Conservation (phyloP, 2,888 invertebrate genomes). For the Cantharis rustica region DNA sequence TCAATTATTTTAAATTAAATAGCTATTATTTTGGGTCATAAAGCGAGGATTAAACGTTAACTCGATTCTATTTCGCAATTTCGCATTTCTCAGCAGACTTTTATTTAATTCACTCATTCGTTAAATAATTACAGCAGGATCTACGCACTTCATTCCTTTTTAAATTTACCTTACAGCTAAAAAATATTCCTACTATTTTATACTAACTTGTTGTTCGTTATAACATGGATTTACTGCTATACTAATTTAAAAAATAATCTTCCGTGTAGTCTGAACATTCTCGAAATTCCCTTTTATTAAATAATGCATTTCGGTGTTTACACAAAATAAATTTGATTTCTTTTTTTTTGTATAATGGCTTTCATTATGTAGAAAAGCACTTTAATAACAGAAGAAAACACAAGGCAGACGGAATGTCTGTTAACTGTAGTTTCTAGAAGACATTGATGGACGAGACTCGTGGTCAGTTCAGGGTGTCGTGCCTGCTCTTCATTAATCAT, state of each 20-base stretch:
- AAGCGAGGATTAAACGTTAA: conserved; percentile 6
- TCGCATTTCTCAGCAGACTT: conserved; percentile 4
- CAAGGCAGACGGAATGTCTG: conserved; percentile 17
- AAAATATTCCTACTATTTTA: background rate
- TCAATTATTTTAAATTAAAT: conserved; percentile 5
- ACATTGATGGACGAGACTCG: conserved; percentile 34
- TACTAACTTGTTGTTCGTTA: background rate
- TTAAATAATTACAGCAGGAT: conserved; percentile 7
- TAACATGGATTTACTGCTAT: background rate
- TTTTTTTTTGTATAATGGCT: conserved; percentile 9
- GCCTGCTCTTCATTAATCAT: conserved; percentile 41
- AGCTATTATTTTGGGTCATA: conserved; percentile 3
- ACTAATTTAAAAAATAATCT: background rate
- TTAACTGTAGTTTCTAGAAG: conserved; percentile 20
- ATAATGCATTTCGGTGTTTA: background rate
- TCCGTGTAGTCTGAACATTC: background rate
- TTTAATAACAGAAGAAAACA: conserved; percentile 18
- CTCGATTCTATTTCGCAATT: conserved; percentile 4
- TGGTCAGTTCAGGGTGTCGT: conserved; percentile 35
- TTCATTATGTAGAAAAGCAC: conserved; percentile 13
- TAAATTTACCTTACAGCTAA: background rate
- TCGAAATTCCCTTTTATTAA: background rate
- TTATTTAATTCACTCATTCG: conserved; percentile 3
- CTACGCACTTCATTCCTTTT: conserved; percentile 11
- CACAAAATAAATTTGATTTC: background rate